phyloP scores from a whole-genome alignment of 1,140 invertebrate genomes.

The Rhopalosiphum maidis region DNA sequence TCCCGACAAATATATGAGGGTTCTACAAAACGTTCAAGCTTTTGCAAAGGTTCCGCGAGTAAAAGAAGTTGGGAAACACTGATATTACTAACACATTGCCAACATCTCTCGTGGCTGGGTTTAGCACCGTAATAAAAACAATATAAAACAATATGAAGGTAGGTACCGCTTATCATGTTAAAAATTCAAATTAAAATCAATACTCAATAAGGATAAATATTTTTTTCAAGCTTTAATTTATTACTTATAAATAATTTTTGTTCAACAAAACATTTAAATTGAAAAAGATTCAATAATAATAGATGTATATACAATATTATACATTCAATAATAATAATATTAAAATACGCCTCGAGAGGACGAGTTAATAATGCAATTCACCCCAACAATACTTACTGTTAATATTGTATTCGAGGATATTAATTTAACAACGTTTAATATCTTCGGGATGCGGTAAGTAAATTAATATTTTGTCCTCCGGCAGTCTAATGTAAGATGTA shows the following conservation, averaged over 20 bases:
- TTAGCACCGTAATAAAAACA: too few species aligned
- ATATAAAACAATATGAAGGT: too few species aligned
- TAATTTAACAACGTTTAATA: not conserved
- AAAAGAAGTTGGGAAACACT: too few species aligned
- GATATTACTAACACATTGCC: too few species aligned
- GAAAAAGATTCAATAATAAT: not conserved
- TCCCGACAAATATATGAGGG: too few species aligned
- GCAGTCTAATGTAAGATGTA: too few species aligned
- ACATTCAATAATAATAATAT: not conserved
- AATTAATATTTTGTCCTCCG: not conserved
- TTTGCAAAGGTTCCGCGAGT: too few species aligned
- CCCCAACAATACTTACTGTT: not conserved
- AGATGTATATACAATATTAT: not conserved
- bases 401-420: not conserved
- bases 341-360: not conserved
- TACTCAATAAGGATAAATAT: not conserved
- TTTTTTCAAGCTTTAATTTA: not conserved
- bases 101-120: too few species aligned
- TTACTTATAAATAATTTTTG: not conserved
- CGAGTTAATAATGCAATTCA: too few species aligned
- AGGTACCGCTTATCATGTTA: not conserved
- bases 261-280: not conserved
- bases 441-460: not conserved
- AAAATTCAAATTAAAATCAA: not conserved
- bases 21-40: too few species aligned